A percentile compares a stretch with the other conserved stretches of the same genome.
Evolutionary conservation across 2,797 vertebrate genomes (phyloP).

Genomic region (Lepilemur septentrionalis): DNA sequence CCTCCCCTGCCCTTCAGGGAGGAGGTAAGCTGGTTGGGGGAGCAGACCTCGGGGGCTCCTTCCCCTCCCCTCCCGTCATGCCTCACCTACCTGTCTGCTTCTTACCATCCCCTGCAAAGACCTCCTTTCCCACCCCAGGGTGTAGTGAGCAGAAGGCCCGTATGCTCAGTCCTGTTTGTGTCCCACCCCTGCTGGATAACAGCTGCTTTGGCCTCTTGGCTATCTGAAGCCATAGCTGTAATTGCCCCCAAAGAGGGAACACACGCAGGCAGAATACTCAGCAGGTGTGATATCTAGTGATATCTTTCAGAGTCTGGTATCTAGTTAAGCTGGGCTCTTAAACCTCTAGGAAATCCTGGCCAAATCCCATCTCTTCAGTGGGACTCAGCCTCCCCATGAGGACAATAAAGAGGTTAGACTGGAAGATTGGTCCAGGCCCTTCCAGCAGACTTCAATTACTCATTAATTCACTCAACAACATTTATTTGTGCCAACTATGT

Average conservation of each 20-base stretch:
- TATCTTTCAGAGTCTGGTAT: background rate
- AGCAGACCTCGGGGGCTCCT: background rate
- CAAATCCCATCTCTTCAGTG: background rate
- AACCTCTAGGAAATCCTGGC: background rate
- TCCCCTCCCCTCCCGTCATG: background rate
- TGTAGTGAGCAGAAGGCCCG: background rate
- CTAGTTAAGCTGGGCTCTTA: background rate
- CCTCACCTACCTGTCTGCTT: background rate
- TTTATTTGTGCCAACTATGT: constrained; percentile 69
- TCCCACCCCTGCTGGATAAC: background rate
- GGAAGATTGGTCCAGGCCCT: background rate
- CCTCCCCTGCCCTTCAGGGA: constrained; percentile 88
- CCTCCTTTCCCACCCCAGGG: background rate
- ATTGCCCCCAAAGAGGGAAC: background rate
- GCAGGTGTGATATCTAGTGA: background rate
- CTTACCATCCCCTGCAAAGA: background rate
- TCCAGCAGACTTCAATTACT: background rate
- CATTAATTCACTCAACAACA: background rate
- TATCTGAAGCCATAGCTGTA: background rate
- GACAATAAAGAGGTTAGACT: background rate
- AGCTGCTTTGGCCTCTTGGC: background rate
- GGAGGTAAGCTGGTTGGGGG: constrained; percentile 80
- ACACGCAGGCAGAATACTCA: background rate
- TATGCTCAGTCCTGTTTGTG: background rate
- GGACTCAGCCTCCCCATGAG: background rate